Evolutionary conservation across 2,113 vertebrate species (phyloP), one percentile per base, ranked within the genome.

Genomic region (Peucedramus taeniatus): DNA sequence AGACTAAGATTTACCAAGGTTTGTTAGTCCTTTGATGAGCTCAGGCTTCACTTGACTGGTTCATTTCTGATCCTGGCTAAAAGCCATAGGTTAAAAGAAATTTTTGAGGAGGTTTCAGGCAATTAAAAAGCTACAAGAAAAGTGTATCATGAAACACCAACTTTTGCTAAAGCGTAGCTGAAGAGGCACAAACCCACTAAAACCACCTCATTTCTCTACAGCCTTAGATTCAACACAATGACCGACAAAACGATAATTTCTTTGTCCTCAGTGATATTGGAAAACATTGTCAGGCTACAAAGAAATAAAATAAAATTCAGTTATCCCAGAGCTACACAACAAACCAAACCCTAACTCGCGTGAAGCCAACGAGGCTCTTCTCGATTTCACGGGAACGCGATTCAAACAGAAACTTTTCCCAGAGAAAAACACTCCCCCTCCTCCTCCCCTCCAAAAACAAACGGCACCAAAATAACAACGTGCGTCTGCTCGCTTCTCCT

Each of bases 381-480:
- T 61, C 4, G 2, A 30, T 66, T 90, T 89, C 59, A 30, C 9
- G 13, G 30, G 24, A 86, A 45, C 22, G 8, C 27, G 11, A 50
- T 64, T 91, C 7, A 35, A 83, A 68, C 22, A 37, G 87, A 78
- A 95, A 90, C 53, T 85, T 77, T n/a, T 57, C 84, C 3, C 5
- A 0, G 39, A 68, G 65, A 68, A 66, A 95, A 92, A 64, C 69
- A 51, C n/a, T 40, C 30, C 7, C 50, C n/a, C 24, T 6, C 10
- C 1, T 20, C n/a, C 15, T 39, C 15, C 23, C 4, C 77, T 42
- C 86, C 16, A 10, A 65, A 94, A 93, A 22, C 90, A 92, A 94
- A 72, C 35, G 5, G 3, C 31, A 92, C 82, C 90, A 92, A 94
- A 97, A 93, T 94, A 95, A 95, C 79, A 75, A 51, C 44, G 22